phyloP scores from a whole-genome alignment of 2,797 vertebrate genomes.

The Cynopterus sphinx region DNA sequence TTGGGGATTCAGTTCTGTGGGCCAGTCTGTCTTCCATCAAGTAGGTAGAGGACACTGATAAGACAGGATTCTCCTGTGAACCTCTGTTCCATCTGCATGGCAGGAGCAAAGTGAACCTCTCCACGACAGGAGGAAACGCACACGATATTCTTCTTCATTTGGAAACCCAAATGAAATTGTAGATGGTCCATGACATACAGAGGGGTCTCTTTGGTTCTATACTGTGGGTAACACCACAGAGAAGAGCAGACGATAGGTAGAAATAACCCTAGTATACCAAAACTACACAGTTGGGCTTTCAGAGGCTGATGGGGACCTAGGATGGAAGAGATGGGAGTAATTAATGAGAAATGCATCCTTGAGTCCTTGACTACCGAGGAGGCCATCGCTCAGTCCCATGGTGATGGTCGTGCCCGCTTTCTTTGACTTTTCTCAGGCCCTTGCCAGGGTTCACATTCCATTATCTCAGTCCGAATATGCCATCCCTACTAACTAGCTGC shows the following conservation, averaged over 20 bases:
- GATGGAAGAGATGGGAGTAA: not conserved
- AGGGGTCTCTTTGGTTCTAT: not conserved
- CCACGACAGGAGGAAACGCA: not conserved
- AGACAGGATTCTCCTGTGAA: not conserved
- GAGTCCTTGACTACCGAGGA: not conserved
- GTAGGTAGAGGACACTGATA: not conserved
- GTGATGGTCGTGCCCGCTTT: not conserved
- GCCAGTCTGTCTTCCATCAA: not conserved
- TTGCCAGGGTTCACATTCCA: not conserved
- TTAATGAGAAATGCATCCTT: not conserved
- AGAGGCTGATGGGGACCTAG: not conserved
- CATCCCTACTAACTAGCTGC: slow-evolving; percentile 16
- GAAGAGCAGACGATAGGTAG: not conserved
- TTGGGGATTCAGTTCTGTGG: not conserved
- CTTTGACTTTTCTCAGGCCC: not conserved
- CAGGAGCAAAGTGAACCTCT: not conserved
- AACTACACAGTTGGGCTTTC: not conserved
- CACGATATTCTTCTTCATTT: not conserved
- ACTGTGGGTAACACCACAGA: not conserved
- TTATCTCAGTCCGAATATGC: not conserved
- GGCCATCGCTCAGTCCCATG: not conserved
- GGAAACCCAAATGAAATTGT: not conserved
- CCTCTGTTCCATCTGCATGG: not conserved
- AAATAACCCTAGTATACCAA: not conserved
- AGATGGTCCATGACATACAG: not conserved